Evolutionary conservation across 2,888 invertebrate genomes (phyloP).

Genomic region (Nemoura dubitans): DNA sequence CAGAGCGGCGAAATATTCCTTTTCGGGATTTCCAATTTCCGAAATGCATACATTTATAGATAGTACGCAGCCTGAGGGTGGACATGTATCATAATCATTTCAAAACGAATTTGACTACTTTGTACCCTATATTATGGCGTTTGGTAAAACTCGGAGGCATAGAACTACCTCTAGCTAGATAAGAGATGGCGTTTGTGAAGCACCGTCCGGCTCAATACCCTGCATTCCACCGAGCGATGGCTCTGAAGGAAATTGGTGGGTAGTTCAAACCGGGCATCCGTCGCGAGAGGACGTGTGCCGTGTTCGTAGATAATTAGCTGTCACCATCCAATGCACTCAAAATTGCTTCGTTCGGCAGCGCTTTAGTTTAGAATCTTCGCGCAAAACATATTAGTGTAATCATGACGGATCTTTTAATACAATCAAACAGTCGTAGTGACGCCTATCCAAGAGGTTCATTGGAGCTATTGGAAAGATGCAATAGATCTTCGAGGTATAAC

Average conservation of each 20-base stretch:
- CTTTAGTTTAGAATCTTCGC: not conserved
- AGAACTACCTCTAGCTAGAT: too few species aligned
- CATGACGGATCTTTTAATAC: slow-evolving; percentile 51
- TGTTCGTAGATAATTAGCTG: slow-evolving; percentile 7
- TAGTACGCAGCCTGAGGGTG: too few species aligned
- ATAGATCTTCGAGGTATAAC: slow-evolving; percentile 50
- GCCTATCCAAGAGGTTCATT: slow-evolving; percentile 61
- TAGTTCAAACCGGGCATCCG: slow-evolving; percentile 26
- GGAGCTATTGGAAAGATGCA: slow-evolving; percentile 61
- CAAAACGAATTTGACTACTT: too few species aligned
- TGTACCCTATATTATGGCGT: too few species aligned
- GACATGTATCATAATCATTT: too few species aligned
- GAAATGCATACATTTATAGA: too few species aligned
- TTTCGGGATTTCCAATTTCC: too few species aligned
- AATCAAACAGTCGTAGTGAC: slow-evolving; percentile 57
- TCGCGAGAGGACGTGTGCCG: slow-evolving; percentile 1
- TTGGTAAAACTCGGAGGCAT: too few species aligned
- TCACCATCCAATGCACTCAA: not conserved
- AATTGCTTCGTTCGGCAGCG: slow-evolving; percentile 4
- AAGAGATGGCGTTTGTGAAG: not conserved
- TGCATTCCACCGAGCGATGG: not conserved
- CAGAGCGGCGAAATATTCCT: too few species aligned
- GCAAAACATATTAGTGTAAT: slow-evolving; percentile 18
- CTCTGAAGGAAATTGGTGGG: not conserved
- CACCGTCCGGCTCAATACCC: not conserved